A percentile compares a stretch with the other conserved stretches of the same genome.
phyloP scores from a whole-genome alignment of 2,113 vertebrate species.

The Ardeotis arabs region DNA sequence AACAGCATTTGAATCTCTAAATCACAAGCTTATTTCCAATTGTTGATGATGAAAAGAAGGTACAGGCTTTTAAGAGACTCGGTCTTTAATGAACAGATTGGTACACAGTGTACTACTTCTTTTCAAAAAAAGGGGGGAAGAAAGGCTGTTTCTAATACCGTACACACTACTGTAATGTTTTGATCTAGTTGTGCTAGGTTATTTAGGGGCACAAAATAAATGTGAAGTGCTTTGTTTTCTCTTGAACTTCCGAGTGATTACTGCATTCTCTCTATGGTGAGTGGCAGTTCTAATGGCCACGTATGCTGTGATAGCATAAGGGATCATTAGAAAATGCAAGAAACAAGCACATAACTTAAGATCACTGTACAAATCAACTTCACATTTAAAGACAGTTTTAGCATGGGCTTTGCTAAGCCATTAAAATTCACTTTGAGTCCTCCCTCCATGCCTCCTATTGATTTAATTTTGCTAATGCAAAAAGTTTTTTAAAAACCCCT shows the following conservation, averaged over 20 bases:
- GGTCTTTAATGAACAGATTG: neutral
- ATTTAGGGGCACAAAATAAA: constrained; percentile 59
- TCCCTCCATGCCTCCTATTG: constrained; percentile 15
- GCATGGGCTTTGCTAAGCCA: neutral
- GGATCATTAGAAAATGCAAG: constrained; percentile 64
- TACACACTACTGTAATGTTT: constrained; percentile 47
- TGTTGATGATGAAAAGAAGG: constrained; percentile 37
- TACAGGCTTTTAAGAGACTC: constrained; percentile 10
- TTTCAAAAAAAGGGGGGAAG: neutral
- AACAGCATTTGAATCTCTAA: constrained; percentile 32
- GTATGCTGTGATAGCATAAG: constrained; percentile 21
- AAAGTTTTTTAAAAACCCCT: neutral
- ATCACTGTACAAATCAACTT: constrained; percentile 54
- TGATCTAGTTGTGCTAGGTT: constrained; percentile 53
- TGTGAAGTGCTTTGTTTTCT: constrained; percentile 63
- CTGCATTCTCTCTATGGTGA: constrained; percentile 61
- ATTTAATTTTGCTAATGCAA: neutral
- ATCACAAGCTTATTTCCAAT: constrained; percentile 3
- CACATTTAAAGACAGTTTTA: constrained; percentile 52
- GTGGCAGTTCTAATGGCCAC: constrained; percentile 62
- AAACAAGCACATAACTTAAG: constrained; percentile 51
- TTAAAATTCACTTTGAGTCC: constrained; percentile 19
- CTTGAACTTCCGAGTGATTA: constrained; percentile 59
- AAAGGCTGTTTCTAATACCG: neutral
- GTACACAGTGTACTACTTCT: neutral